Evolutionary conservation across 2,113 vertebrate genomes (phyloP).

Genomic region (Accipiter virgatus): DNA sequence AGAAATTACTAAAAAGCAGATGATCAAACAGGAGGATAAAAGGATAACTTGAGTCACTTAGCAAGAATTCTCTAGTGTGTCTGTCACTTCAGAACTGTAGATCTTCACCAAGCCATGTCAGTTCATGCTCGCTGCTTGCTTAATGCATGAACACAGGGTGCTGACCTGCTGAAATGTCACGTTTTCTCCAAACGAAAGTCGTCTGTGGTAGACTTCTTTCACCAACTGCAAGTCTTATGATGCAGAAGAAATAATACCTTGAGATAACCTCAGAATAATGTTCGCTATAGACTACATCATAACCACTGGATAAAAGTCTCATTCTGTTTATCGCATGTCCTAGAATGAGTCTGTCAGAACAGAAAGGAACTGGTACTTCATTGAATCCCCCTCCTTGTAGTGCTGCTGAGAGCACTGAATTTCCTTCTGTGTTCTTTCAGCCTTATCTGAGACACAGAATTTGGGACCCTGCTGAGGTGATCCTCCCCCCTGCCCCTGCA

Average conservation of each 20-base stretch:
- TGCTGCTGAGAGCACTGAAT: neutral
- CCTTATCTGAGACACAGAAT: neutral
- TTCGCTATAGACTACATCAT: neutral
- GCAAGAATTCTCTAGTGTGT: neutral
- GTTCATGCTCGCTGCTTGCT: neutral
- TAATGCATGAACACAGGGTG: neutral
- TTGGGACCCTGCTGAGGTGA: neutral
- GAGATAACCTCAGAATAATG: neutral
- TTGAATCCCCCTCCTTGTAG: neutral
- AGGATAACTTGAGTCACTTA: neutral
- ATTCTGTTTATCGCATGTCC: neutral
- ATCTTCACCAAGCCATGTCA: neutral
- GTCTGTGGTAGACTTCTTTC: neutral
- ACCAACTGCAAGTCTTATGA: neutral
- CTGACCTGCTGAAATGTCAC: neutral
- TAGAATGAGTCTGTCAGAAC: neutral
- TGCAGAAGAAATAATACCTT: neutral
- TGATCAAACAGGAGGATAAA: neutral
- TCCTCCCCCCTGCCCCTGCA: neutral
- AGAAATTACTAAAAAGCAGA: neutral
- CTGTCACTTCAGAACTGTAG: neutral
- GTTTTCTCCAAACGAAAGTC: neutral
- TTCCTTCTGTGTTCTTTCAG: neutral
- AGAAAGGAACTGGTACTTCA: neutral
- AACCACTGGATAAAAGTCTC: neutral